Conservation (phyloP, 2,888 invertebrate genomes). For the Caenorhabditis wallacei region DNA sequence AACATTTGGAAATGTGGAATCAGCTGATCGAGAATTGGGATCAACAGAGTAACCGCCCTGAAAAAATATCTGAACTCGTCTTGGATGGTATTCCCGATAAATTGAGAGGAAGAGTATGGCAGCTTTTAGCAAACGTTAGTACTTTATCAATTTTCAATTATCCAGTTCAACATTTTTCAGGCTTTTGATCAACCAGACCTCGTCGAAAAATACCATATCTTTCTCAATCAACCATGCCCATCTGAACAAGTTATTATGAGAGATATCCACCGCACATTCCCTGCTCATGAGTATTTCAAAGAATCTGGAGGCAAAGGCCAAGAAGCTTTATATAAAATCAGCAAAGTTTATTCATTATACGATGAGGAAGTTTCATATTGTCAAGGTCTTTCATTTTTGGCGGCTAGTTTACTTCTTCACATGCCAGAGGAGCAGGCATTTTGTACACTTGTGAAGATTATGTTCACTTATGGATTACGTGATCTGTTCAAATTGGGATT, state of each 20-base stretch:
- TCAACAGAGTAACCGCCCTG: conserved; percentile 86
- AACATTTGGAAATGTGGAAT: conserved; percentile 94
- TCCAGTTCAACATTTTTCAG: conserved; percentile 84
- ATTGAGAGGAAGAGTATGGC: conserved; percentile 97
- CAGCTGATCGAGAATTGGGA: conserved; percentile 87
- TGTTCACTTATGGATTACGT: conserved; percentile 96
- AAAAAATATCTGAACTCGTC: conserved; percentile 90
- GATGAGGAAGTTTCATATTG: conserved; percentile 99
- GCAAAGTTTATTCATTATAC: conserved; percentile 93
- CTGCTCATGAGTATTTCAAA: conserved; percentile 97
- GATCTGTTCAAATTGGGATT: conserved; percentile 95
- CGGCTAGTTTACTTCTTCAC: conserved; percentile 96
- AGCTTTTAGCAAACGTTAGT: conserved; percentile 89
- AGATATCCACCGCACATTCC: conserved; percentile 98
- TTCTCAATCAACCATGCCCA: conserved; percentile 89
- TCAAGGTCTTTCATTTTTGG: conserved; percentile 97
- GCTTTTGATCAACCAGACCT: conserved; percentile 88
- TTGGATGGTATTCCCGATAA: conserved; percentile 95
- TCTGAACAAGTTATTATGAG: conserved; percentile 96
- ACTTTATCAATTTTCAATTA: not conserved
- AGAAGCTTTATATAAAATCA: conserved; percentile 95
- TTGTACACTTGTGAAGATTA: conserved; percentile 94
- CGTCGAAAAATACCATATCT: conserved; percentile 90
- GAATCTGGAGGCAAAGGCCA: conserved; percentile 92
- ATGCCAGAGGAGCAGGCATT: conserved; percentile 99